Evolutionary conservation across 2,113 vertebrate genomes (phyloP).

Genomic region (Tetrax tetrax): DNA sequence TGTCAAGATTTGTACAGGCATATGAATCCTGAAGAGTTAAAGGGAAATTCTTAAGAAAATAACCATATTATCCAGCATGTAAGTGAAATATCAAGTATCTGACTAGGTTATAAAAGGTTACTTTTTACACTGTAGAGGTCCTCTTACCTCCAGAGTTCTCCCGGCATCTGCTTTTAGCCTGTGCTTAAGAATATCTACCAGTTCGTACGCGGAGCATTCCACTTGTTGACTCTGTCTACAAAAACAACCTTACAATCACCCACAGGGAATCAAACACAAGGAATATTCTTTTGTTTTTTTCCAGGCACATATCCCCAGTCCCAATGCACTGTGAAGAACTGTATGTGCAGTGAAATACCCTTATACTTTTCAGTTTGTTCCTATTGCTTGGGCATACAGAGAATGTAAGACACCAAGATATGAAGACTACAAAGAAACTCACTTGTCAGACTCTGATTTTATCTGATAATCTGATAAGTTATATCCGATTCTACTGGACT

Average conservation of each 20-base stretch:
- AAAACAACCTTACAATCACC: slow-evolving; percentile 21
- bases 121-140: not conserved
- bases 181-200: slow-evolving; percentile 76
- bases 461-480: too few species aligned
- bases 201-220: slow-evolving; percentile 74
- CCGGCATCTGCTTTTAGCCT: slow-evolving; percentile 71
- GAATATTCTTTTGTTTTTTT: not conserved
- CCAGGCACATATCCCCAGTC: not conserved
- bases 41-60: not conserved
- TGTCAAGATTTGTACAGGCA: slow-evolving; percentile 74
- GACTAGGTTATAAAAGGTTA: not conserved
- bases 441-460: not conserved
- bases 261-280: not conserved
- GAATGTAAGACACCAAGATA: not conserved
- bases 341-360: not conserved
- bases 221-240: slow-evolving; percentile 83
- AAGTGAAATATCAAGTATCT: not conserved
- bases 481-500: not conserved
- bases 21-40: slow-evolving; percentile 73
- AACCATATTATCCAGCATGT: not conserved
- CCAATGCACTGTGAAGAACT: not conserved
- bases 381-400: not conserved
- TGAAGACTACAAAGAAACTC: not conserved
- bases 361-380: not conserved
- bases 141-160: slow-evolving; percentile 73